Conservation (phyloP, 2,888 invertebrate species). For the Rhagonycha fulva region DNA sequence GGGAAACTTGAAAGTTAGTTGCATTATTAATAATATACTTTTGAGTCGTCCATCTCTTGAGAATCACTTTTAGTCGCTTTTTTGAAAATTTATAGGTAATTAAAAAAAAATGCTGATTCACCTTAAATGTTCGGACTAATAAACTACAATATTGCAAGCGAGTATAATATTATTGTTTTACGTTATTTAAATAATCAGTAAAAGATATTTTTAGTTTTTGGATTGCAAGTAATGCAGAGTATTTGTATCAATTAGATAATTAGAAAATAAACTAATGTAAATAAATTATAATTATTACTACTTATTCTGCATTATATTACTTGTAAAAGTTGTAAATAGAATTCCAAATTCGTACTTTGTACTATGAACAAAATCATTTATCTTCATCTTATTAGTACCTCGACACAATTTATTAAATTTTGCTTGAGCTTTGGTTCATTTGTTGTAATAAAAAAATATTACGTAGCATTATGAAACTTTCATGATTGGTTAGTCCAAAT, state of each 20-base stretch:
- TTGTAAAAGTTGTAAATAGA: background rate
- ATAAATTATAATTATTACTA: background rate
- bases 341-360: background rate
- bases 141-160: too few species aligned
- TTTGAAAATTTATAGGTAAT: too few species aligned
- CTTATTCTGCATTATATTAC: background rate
- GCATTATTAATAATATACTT: too few species aligned
- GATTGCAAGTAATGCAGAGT: background rate
- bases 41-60: too few species aligned
- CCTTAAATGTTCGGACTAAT: too few species aligned
- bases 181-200: too few species aligned
- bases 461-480: background rate
- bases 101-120: too few species aligned
- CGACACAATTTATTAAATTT: background rate
- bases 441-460: background rate
- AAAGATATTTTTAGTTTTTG: background rate
- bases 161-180: too few species aligned
- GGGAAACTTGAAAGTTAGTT: too few species aligned
- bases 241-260: background rate
- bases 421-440: background rate
- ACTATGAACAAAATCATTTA: background rate
- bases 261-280: background rate
- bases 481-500: background rate
- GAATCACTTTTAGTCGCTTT: too few species aligned
- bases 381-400: background rate